These are phyloP conservation scores for Myiotriccus ornatus DNA, from an alignment of 2,797 vertebrate species.

Conservation along the genomic window DNA sequence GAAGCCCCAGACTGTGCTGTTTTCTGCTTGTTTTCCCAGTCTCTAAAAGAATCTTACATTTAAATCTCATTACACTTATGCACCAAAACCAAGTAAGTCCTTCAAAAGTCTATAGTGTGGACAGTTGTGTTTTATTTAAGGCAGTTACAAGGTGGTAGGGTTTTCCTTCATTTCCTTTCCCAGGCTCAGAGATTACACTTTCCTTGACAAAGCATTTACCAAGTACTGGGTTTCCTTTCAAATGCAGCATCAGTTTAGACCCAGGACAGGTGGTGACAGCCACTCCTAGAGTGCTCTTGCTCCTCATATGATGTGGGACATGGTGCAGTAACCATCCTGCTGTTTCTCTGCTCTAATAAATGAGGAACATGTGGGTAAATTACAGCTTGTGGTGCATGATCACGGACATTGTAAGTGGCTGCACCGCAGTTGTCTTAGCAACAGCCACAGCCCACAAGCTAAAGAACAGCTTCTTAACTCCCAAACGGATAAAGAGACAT, in stretches of 20 bases:
- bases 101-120: not conserved
- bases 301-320: not conserved
- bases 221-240: not conserved
- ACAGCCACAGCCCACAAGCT: constrained; percentile 40
- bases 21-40: not conserved
- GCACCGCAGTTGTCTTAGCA: constrained; percentile 64
- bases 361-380: constrained; percentile 43
- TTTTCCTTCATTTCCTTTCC: not conserved
- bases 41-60: not conserved
- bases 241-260: not conserved
- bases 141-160: not conserved
- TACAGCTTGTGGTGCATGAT: constrained; percentile 14
- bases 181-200: not conserved
- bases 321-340: not conserved
- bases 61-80: not conserved
- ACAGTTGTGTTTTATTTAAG: not conserved
- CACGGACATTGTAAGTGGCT: not conserved
- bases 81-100: not conserved
- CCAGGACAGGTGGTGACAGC: not conserved
- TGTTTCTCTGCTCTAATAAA: not conserved
- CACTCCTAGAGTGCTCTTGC: not conserved
- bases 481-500: not conserved
- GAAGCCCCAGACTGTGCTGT: not conserved
- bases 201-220: not conserved
- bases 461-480: constrained; percentile 16